These are phyloP conservation scores for Ciconia maguari DNA, from an alignment of 2,113 vertebrate species.

Conservation along the genomic window DNA sequence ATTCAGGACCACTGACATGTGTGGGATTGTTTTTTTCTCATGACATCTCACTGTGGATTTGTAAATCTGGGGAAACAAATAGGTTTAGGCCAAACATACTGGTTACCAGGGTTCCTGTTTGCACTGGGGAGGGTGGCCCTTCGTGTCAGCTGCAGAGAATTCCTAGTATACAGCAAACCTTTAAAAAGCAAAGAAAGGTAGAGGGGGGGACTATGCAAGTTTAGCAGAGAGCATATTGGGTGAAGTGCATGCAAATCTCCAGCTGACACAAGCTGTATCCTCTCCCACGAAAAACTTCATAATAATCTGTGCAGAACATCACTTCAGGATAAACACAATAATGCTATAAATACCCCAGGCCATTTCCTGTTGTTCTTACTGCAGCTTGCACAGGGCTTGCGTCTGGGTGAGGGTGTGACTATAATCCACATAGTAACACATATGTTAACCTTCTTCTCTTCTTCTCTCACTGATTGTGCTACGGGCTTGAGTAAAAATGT, in stretches of 20 bases:
- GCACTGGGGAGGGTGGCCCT: background rate
- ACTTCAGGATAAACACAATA: slow-evolving; percentile 75
- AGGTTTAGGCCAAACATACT: background rate
- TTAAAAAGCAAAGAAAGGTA: background rate
- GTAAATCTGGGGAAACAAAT: background rate
- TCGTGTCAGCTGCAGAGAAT: background rate
- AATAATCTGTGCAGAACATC: slow-evolving; percentile 72
- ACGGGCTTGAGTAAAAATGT: background rate
- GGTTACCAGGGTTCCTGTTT: background rate
- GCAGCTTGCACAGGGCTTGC: slow-evolving; percentile 57
- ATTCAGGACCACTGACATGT: accelerated
- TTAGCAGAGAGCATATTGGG: background rate
- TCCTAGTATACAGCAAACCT: background rate
- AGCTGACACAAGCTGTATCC: slow-evolving; percentile 46
- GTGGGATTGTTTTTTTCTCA: background rate
- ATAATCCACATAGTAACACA: slow-evolving; percentile 48
- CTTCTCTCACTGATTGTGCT: background rate
- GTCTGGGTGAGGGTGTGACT: slow-evolving; percentile 72
- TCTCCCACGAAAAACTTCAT: slow-evolving; percentile 57
- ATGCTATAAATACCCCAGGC: slow-evolving; percentile 72
- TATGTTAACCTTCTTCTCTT: background rate
- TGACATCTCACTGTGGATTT: background rate
- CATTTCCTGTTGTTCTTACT: slow-evolving; percentile 78
- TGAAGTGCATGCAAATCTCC: slow-evolving; percentile 17
- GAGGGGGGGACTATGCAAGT: background rate